Evolutionary conservation across 2,888 invertebrate species (phyloP).

Genomic region (Athripsodes cinereus): DNA sequence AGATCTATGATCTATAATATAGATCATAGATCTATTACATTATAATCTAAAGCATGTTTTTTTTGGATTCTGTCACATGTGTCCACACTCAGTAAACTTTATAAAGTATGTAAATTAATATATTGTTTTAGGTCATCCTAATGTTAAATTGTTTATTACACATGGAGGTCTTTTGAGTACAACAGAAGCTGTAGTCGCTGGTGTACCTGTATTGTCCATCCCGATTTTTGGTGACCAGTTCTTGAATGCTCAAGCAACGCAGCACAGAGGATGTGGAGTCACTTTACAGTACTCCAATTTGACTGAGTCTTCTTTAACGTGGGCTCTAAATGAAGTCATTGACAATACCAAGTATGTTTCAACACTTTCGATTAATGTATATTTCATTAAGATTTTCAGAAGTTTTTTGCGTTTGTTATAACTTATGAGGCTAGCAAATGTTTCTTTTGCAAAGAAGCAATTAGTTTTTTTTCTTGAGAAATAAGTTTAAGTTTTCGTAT

Average conservation of each 20-base stretch:
- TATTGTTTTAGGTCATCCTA: conserved; percentile 34
- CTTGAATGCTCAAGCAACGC: conserved; percentile 31
- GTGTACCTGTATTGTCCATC: conserved; percentile 36
- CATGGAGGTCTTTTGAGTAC: conserved; percentile 51
- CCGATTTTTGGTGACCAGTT: conserved; percentile 33
- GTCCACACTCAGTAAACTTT: too few relatives aligned
- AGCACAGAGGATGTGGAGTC: conserved; percentile 30
- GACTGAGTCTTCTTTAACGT: conserved; percentile 30
- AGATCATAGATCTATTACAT: too few relatives aligned
- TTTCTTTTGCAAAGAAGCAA: too few relatives aligned
- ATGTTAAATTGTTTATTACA: conserved; percentile 44
- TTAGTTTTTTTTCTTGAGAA: too few relatives aligned
- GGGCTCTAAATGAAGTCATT: conserved; percentile 31
- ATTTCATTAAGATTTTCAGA: too few relatives aligned
- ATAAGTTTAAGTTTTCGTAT: too few relatives aligned
- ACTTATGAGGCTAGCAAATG: too few relatives aligned
- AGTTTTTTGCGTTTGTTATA: too few relatives aligned
- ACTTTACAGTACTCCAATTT: conserved; percentile 31
- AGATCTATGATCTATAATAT: too few relatives aligned
- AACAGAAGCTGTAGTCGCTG: conserved; percentile 43
- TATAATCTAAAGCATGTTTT: too few relatives aligned
- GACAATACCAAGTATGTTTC: conserved; percentile 28
- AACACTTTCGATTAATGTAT: neutral
- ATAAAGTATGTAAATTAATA: neutral
- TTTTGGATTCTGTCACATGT: too few relatives aligned